Base-by-base conservation (phyloP, 2,113 vertebrate species). In the Zapus hudsonius region DNA sequence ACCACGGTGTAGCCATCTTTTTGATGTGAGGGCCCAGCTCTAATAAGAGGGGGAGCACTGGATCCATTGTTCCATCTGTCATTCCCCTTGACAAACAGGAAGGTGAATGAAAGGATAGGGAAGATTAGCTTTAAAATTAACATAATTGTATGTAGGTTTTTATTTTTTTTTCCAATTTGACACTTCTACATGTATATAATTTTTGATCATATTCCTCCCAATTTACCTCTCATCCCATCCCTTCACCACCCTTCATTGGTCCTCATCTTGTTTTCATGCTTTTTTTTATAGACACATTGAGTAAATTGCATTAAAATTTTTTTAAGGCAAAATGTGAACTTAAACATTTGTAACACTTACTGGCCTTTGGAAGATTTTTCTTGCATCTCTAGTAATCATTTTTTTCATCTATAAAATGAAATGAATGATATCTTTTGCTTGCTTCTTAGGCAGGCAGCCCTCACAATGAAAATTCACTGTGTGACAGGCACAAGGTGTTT, bases 401-500 rank as follows among this genome's bases (percentile, higher is more conserved):
- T 82, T 94, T 38, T 88, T 84, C 8, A 55, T 40, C 66, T 89
- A 57, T 87, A 64, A 87, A 93, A 79, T 82, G n/a, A 29, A 31
- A 52, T 1, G 81, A n/a, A 5, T 57, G 40, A 23, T 69, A 57
- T 2, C 17, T 81, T 11, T 17, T 16, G 47, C 61, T 47, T 84
- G 6, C 22, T 90, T 82, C 25, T 75, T 66, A 23, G 38, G 40
- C 72, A n/a, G 70, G 42, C 85, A 44, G 1, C 0, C 2, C 40
- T 90, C 17, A 87, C 4, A 25, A 2, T 64, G 55, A 89, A 9
- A 11, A 16, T 7, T 82, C 38, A 25, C 25, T 84, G 1, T 47
- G 5, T 61, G 23, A n/a, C 13, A 80, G 16, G 20, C 10, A 69
- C 23, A 90, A 84, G 36, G 1, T 42, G 11, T 22, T 59, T 90